Percentiles rank a stretch among this genome's conserved stretches.
These are phyloP conservation scores for Cettia cetti DNA, from an alignment of 2,113 vertebrate genomes.

Conservation along the genomic window DNA sequence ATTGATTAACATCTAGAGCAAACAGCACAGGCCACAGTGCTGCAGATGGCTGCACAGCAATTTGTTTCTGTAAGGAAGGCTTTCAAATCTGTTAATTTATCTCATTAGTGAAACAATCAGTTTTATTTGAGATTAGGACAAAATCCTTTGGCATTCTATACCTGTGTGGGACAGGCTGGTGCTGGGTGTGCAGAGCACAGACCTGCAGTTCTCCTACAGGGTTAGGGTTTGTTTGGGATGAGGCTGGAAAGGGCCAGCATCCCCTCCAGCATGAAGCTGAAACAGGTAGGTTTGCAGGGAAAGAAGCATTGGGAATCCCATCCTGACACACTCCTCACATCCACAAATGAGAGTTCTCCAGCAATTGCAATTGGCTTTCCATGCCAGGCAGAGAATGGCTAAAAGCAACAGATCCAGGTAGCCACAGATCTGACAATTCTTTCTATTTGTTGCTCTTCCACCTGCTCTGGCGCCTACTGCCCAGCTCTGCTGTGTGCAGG, in stretches of 20 bases:
- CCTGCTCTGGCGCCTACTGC: background rate
- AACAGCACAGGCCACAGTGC: background rate
- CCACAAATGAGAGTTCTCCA: background rate
- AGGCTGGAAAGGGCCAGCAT: background rate
- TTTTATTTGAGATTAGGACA: background rate
- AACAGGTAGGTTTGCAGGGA: accelerated
- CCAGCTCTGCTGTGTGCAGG: background rate
- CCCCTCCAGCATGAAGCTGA: background rate
- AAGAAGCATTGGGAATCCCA: background rate
- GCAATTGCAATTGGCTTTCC: background rate
- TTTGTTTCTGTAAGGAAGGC: background rate
- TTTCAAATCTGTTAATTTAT: background rate
- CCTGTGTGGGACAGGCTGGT: accelerated
- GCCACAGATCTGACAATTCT: background rate
- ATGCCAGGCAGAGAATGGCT: background rate
- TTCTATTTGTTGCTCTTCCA: background rate
- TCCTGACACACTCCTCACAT: background rate
- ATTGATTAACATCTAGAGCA: background rate
- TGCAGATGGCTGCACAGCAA: background rate
- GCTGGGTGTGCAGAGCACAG: background rate
- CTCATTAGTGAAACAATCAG: background rate
- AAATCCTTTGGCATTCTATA: background rate
- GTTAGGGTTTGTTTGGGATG: accelerated
- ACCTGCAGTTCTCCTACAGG: background rate
- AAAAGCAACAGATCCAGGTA: background rate